These are phyloP conservation scores for Neodiprion fabricii DNA, from an alignment of 1,140 invertebrate species.

Conservation along the genomic window DNA sequence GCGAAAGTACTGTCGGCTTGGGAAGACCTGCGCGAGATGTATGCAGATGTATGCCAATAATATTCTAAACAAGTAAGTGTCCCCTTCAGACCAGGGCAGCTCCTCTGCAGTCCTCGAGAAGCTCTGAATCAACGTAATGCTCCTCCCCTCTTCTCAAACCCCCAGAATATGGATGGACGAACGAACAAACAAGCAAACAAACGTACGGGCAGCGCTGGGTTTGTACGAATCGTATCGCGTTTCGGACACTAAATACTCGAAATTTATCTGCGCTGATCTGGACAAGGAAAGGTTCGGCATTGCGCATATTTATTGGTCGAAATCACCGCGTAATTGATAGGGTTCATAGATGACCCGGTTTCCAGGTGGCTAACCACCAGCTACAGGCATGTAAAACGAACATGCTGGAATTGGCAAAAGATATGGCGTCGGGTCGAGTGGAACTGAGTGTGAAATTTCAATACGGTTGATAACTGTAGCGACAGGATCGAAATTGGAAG, in stretches of 20 bases:
- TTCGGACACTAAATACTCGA: background rate
- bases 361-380: background rate
- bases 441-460: too few relatives aligned
- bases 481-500: too few relatives aligned
- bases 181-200: too few relatives aligned
- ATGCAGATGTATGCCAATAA: conserved; percentile 63
- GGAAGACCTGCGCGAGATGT: conserved; percentile 56
- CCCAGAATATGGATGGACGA: too few relatives aligned
- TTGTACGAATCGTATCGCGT: background rate
- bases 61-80: conserved; percentile 63
- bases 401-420: too few relatives aligned
- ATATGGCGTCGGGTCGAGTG: too few relatives aligned
- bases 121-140: too few relatives aligned
- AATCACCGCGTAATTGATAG: background rate
- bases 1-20: too few relatives aligned
- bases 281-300: background rate
- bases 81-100: conserved; percentile 26
- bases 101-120: background rate
- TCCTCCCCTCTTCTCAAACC: too few relatives aligned
- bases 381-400: too few relatives aligned
- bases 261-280: background rate
- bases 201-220: too few relatives aligned
- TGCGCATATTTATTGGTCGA: background rate
- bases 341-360: background rate
- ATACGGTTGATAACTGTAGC: too few relatives aligned